These are phyloP conservation scores for Cricetomys ansorgei DNA, from an alignment of 2,113 vertebrate species.

Conservation along the genomic window DNA sequence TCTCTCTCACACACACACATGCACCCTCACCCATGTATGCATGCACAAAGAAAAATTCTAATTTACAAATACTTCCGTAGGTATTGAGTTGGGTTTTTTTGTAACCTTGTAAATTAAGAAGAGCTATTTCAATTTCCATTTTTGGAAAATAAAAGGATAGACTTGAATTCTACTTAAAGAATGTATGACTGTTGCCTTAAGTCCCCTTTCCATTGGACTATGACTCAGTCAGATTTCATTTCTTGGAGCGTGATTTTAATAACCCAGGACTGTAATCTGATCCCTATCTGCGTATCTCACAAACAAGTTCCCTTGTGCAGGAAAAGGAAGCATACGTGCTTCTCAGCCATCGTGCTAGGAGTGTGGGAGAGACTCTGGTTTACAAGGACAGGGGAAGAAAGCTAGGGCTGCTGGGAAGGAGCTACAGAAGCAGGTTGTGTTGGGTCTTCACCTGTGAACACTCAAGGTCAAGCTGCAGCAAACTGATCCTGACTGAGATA, in stretches of 20 bases:
- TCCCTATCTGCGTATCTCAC: background rate
- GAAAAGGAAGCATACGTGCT: background rate
- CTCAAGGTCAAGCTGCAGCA: background rate
- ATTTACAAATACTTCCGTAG: background rate
- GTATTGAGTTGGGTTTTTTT: background rate
- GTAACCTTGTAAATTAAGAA: background rate
- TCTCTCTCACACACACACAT: no score
- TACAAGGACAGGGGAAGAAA: background rate
- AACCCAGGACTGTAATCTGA: background rate
- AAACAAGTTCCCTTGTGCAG: background rate
- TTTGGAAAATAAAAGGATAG: conserved; percentile 4
- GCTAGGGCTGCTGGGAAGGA: background rate
- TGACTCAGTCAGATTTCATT: background rate
- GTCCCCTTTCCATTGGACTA: background rate
- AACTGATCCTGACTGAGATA: background rate
- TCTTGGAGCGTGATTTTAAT: background rate
- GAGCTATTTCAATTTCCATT: conserved; percentile 19
- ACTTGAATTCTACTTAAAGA: background rate
- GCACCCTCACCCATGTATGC: background rate
- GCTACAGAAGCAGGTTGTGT: background rate
- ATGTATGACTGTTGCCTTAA: background rate
- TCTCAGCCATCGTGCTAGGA: background rate
- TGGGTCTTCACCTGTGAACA: background rate
- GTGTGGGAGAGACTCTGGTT: background rate
- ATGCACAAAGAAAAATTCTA: background rate